Conservation (phyloP, 2,888 invertebrate genomes). For the Rhamnusium bicolor region DNA sequence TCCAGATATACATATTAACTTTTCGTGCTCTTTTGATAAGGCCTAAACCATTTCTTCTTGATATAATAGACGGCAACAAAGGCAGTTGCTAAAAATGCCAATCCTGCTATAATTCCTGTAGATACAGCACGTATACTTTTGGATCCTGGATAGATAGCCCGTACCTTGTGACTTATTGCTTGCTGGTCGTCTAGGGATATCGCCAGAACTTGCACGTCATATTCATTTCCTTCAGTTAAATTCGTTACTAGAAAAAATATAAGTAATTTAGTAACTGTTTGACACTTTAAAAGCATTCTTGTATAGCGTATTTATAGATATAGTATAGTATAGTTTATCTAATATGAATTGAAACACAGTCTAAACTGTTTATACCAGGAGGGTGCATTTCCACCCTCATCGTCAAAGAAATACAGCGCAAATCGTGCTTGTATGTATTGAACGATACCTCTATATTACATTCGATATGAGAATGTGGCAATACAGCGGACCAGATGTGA, state of each 20-base stretch:
- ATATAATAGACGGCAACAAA: conserved; percentile 77
- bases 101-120: conserved; percentile 80
- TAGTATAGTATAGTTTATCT: too few relatives aligned
- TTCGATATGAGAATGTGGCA: too few relatives aligned
- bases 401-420: too few relatives aligned
- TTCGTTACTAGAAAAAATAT: conserved; percentile 75
- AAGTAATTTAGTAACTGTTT: not conserved
- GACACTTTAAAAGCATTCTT: too few relatives aligned
- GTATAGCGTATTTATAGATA: too few relatives aligned
- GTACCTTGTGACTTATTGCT: conserved; percentile 77
- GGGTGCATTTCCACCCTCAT: too few relatives aligned
- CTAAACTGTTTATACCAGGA: too few relatives aligned
- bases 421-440: too few relatives aligned
- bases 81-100: conserved; percentile 79
- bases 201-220: conserved; percentile 83
- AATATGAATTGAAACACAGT: too few relatives aligned
- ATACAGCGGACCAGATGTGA: too few relatives aligned
- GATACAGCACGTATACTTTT: conserved; percentile 81
- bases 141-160: conserved; percentile 80
- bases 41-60: conserved; percentile 60
- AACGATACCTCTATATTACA: too few relatives aligned
- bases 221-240: conserved; percentile 82
- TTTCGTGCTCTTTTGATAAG: conserved; percentile 43
- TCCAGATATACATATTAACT: conserved; percentile 24
- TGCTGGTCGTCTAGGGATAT: conserved; percentile 76